Base-by-base conservation (phyloP, 2,113 vertebrate genomes). In the Macrotis lagotis region DNA sequence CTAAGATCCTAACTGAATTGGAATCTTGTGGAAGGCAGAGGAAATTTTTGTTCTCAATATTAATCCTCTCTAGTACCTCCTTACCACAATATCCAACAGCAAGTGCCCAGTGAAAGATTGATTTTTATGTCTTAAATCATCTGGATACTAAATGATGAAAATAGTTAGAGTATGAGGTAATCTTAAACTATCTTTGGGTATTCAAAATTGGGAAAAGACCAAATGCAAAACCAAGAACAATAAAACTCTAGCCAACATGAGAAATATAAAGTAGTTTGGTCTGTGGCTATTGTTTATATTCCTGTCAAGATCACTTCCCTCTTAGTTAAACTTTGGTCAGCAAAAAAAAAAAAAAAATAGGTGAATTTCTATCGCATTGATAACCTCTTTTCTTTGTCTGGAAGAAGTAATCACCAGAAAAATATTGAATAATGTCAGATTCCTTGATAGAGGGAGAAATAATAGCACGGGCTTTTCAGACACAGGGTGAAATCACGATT, bases 381-480 rank as follows among this genome's bases (percentile, higher is more conserved):
- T 98, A 96, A 96, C 93, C 94, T 97, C 49, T 50, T 96, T 96
- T 98, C 93, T 97, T 98, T 98, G 97, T 91, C 94, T 98, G 98
- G 97, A 91, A 94, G 90, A 93, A 0, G 0, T 55, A 95, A 92
- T 97, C 95, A 94, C 89, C 97, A 90, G 59, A 90, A 97, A 97
- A 98, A 95, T 95, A 97, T 96, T 97, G 49, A 95, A 94, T 90
- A 97, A 95, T 98, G 90, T 98, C 96, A 97, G 97, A 89, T 97
- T 97, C 88, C 93, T 96, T 96, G 98, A 98, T 98, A 98, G 98
- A 98, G 96, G 59, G n/a, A 96, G 93, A 96, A 98, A 97, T 97
- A 97, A 97, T 92, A 97, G 91, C 94, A 94, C 10, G 49, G 92
- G 51, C 59, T 98, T 97, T 98, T 98, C 91, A 91, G 92, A 97